Evolutionary conservation across 2,888 invertebrate genomes (phyloP).

Genomic region (Coleophora flavipennella): DNA sequence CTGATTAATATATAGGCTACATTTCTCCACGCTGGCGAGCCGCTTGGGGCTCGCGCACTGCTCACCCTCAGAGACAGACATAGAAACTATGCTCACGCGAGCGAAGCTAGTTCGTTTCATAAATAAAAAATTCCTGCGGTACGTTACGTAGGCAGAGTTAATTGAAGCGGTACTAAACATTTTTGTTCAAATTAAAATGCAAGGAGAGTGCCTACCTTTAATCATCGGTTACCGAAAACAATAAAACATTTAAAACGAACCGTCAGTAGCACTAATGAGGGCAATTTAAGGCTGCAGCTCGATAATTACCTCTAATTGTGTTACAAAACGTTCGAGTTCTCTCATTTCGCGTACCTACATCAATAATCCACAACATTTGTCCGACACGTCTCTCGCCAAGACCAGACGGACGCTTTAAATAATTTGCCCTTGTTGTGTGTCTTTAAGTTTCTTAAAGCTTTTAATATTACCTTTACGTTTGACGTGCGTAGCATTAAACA

Average conservation of each 20-base stretch:
- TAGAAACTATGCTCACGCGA: too few species aligned
- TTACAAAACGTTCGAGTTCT: slow-evolving; percentile 11
- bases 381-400: slow-evolving; percentile 1
- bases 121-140: too few species aligned
- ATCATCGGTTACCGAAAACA: slow-evolving; percentile 19
- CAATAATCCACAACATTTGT: slow-evolving; percentile 7
- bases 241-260: slow-evolving; percentile 21
- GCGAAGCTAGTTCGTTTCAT: too few species aligned
- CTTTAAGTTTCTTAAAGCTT: neutral
- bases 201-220: slow-evolving; percentile 16
- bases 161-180: too few species aligned
- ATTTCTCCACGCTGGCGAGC: too few species aligned
- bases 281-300: slow-evolving; percentile 29
- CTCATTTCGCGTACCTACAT: slow-evolving; percentile 1
- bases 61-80: too few species aligned
- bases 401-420: neutral
- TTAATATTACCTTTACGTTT: too few species aligned
- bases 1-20: too few species aligned
- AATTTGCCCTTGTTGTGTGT: neutral
- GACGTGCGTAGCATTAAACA: too few species aligned
- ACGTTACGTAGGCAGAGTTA: too few species aligned
- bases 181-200: too few species aligned
- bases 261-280: slow-evolving; percentile 23
- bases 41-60: too few species aligned
- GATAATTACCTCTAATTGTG: slow-evolving; percentile 29